These are phyloP conservation scores for Procavia capensis DNA, from an alignment of 2,113 vertebrate species.

Conservation along the genomic window DNA sequence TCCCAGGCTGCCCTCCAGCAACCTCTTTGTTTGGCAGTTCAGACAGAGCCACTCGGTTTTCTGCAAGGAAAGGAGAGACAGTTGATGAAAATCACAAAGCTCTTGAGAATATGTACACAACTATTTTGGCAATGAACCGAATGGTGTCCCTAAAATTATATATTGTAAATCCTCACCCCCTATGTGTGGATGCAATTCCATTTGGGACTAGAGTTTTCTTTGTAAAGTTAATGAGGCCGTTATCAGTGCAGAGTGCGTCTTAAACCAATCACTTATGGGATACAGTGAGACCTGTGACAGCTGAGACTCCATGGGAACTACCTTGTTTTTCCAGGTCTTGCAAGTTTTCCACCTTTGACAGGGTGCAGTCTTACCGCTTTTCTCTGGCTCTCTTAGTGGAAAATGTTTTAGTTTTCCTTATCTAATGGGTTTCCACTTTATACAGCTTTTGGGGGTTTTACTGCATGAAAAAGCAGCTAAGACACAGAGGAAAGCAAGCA, in stretches of 20 bases:
- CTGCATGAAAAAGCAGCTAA: no score
- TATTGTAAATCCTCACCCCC: neutral
- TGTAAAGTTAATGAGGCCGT: neutral
- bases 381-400: no score
- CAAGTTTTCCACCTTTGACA: no score
- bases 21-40: conserved; percentile 99
- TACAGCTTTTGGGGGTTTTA: no score
- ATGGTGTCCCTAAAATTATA: neutral
- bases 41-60: conserved; percentile 99
- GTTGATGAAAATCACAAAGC: conserved; percentile 26
- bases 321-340: no score
- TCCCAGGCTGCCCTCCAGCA: conserved; percentile 95
- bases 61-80: conserved; percentile 88
- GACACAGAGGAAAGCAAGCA: no score
- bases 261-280: neutral
- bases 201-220: neutral
- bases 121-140: neutral
- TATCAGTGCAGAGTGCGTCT: neutral
- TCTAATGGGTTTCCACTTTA: no score
- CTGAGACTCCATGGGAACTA: no score
- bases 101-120: neutral
- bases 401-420: no score
- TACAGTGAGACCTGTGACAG: neutral
- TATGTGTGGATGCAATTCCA: neutral
- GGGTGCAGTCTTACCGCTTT: no score